Evolutionary conservation across 2,888 invertebrate genomes (phyloP).

Genomic region (Alitta virens): DNA sequence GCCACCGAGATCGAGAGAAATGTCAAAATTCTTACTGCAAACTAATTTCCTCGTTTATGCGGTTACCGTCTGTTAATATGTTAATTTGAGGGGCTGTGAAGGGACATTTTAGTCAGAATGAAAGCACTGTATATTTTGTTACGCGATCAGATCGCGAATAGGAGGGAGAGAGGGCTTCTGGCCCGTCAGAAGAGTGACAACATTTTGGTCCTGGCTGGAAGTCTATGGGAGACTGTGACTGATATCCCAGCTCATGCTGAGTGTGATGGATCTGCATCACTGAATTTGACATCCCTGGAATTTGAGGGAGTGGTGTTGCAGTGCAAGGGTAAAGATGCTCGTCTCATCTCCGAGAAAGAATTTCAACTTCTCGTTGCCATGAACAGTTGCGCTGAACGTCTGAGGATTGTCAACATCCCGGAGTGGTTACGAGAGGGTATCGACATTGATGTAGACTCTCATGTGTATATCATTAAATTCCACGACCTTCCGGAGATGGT

Average conservation of each 20-base stretch:
- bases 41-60: no score
- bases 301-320: slow-evolving; percentile 13
- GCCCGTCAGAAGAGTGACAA: slow-evolving; percentile 15
- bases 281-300: slow-evolving; percentile 18
- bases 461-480: slow-evolving; percentile 16
- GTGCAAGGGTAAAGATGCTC: slow-evolving; percentile 18
- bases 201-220: slow-evolving; percentile 18
- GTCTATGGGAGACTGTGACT: slow-evolving; percentile 18
- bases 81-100: no score
- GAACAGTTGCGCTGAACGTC: slow-evolving; percentile 24
- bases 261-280: background rate
- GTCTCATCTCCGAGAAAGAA: slow-evolving; percentile 11
- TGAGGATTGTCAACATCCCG: slow-evolving; percentile 17
- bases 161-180: slow-evolving; percentile 12
- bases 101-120: background rate
- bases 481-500: slow-evolving; percentile 7
- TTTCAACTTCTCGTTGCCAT: slow-evolving; percentile 20
- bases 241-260: background rate
- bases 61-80: no score
- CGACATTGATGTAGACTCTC: slow-evolving; percentile 9
- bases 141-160: slow-evolving; percentile 16
- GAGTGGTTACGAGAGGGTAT: slow-evolving; percentile 15
- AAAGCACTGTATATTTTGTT: slow-evolving; percentile 11
- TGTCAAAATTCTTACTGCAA: no score
- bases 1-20: no score